Conservation (phyloP, 1,140 invertebrate species). For the Euura lappo region DNA sequence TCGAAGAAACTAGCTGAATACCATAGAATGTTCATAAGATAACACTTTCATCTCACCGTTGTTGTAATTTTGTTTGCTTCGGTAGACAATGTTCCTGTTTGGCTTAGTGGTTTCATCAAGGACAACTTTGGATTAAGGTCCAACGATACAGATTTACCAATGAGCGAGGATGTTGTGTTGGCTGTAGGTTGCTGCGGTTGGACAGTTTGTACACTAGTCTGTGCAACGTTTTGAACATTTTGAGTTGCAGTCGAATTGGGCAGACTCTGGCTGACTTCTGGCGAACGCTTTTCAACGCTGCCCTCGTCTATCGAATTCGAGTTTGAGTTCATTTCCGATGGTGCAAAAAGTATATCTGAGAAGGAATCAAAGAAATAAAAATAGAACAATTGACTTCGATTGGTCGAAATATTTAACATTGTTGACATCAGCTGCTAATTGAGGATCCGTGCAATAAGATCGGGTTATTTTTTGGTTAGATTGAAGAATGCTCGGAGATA, state of each 20-base stretch:
- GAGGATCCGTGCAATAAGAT: too few species aligned
- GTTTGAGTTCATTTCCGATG: neutral
- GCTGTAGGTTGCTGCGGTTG: constrained; percentile 45
- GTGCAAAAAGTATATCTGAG: neutral
- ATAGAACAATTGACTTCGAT: too few species aligned
- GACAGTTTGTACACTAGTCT: constrained; percentile 50
- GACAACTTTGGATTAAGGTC: constrained; percentile 55
- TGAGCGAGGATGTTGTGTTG: constrained; percentile 38
- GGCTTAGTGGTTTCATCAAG: constrained; percentile 49
- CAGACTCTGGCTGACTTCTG: constrained; percentile 50
- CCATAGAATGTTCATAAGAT: neutral
- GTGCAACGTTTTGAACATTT: constrained; percentile 50
- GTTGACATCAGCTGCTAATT: too few species aligned
- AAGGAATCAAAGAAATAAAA: too few species aligned
- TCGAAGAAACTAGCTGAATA: too few species aligned
- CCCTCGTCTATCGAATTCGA: neutral
- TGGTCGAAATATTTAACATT: too few species aligned
- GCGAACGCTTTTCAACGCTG: constrained; percentile 44
- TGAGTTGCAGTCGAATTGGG: constrained; percentile 46
- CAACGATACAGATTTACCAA: constrained; percentile 55
- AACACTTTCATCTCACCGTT: constrained; percentile 36
- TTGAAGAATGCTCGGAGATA: too few species aligned
- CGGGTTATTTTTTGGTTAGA: too few species aligned
- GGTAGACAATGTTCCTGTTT: constrained; percentile 39
- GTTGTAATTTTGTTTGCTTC: constrained; percentile 54